Evolutionary conservation across 2,888 invertebrate species (phyloP), one percentile per base, ranked within the genome.

Genomic region (Parnassius apollo): DNA sequence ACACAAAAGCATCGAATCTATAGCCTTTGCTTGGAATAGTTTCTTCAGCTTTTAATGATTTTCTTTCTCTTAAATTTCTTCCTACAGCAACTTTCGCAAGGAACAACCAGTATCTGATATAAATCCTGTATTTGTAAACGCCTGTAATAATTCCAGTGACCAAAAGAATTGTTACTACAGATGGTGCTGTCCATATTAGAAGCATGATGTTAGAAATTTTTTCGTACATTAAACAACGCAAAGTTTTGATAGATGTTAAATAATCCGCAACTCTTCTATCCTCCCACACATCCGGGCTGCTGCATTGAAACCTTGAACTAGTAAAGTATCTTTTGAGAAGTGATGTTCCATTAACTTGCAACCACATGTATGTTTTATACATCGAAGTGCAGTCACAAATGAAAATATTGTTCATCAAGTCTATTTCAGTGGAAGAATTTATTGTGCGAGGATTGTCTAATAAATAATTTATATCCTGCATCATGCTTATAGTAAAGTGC

Each of bases 1-100:
- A 94, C 1, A 94, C 91, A 68, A 94, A 94, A 0, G 93, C 94
- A 67, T 94, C 94, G 70, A 93, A 94, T 62, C 89, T 88, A 67
- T 91, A 93, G 0, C 73, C 73, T 50, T 77, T 85, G 0, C 71
- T 68, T 52, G 76, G 75, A 7, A 70, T 68, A 48, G 71, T 75
- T n/a, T 57, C 66, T n/a, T 57, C 66, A 12, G 65, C 61, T 54
- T 71, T 72, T 10, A 69, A 50, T 3, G 75, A 65, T n/a, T 76
- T 82, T 62, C 83, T 87, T 61, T 82, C 78, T 35, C 35, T 35
- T 1, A 86, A 73, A 56, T 78, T 86, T 59, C 91, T 83, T 10
- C 89, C 91, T 56, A 93, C 75, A 3, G 93, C 92, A 61, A 93
- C 74, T 69, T 93, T 92, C 1, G 91, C 89, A 60, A 94, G 72